Evolutionary conservation across 1,140 invertebrate species (phyloP), one percentile per base, ranked within the genome.

Genomic region (Drosophila obscura): DNA sequence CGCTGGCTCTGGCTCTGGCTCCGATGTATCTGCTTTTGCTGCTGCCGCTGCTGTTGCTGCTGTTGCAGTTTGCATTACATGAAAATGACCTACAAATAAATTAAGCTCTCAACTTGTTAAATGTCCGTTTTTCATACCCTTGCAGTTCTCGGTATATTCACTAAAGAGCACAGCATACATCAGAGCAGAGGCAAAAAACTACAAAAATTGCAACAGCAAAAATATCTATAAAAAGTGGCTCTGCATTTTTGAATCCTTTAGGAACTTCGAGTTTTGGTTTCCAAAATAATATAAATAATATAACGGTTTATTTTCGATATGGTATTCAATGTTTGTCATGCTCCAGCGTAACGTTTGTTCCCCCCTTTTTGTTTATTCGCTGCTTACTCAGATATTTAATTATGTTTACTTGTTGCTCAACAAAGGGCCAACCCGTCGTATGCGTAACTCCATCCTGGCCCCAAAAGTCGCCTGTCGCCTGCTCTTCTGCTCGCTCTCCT

Each of bases 51-150:
- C n/a, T 63, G 58, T 19, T 63, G 66, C 35, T 60, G 67, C 59
- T 80, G 73, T 55, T 60, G 48, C 53, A 76, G 66, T 57, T 55
- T 64, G 48, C 53, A 79, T 83, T 79, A 76, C 80, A 83, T 84
- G 76, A 83, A 83, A 83, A 83, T 84, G 80, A 83, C 75, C 80
- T 83, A 84, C 72, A 83, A 84, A 83, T 80, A 80, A 83, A 76
- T 84, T 76, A 58, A 79, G 58, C 65, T 68, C 60, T 61, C 74
- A 78, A 44, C 48, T 67, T 39, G 62, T 75, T 75, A 75, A 75
- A 67, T 67, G 62, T 46, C n/a, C 55, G 52, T 44, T 51, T 55
- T 58, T 39, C 19, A 57, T 53, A 66, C 72, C 13, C 72, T 73
- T 16, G 41, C 19, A 26, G 8, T 9, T 8, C 16, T 61, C 31